Evolutionary conservation across 2,113 vertebrate genomes (phyloP).

Genomic region (Elaphurus davidianus): DNA sequence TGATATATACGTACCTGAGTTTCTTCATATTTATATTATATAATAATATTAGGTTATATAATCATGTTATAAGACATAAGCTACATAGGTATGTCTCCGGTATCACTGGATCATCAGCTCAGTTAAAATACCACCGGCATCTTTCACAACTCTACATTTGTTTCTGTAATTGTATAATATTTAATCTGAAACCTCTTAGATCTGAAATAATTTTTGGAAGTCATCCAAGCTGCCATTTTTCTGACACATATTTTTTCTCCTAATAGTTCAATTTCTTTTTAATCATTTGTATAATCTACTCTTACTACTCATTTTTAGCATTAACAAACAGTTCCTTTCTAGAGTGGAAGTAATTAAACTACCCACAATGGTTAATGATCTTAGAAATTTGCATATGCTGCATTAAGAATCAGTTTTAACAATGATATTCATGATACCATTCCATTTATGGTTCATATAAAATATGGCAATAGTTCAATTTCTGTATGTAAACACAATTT

Average conservation of each 20-base stretch:
- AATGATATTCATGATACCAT: slow-evolving; percentile 51
- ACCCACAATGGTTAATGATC: slow-evolving; percentile 4
- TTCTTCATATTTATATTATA: neutral
- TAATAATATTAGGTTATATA: neutral
- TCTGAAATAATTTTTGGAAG: neutral
- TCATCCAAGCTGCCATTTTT: neutral
- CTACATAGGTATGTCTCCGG: neutral
- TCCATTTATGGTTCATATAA: slow-evolving; percentile 65
- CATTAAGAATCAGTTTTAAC: slow-evolving; percentile 64
- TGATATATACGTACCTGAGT: neutral
- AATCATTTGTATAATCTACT: neutral
- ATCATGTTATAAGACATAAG: neutral
- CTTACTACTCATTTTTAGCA: neutral
- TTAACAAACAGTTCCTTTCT: neutral
- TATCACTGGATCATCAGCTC: neutral
- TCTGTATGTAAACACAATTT: slow-evolving; percentile 62
- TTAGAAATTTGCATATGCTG: slow-evolving; percentile 26
- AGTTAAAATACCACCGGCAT: neutral
- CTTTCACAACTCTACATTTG: neutral
- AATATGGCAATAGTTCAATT: slow-evolving; percentile 43
- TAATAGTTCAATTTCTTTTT: slow-evolving; percentile 21
- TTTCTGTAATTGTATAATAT: neutral
- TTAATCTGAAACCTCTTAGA: neutral
- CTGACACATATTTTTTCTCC: neutral
- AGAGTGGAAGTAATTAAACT: slow-evolving; percentile 35